These are phyloP conservation scores for Cynaeus angustus DNA, from an alignment of 2,888 invertebrate species.

Conservation along the genomic window DNA sequence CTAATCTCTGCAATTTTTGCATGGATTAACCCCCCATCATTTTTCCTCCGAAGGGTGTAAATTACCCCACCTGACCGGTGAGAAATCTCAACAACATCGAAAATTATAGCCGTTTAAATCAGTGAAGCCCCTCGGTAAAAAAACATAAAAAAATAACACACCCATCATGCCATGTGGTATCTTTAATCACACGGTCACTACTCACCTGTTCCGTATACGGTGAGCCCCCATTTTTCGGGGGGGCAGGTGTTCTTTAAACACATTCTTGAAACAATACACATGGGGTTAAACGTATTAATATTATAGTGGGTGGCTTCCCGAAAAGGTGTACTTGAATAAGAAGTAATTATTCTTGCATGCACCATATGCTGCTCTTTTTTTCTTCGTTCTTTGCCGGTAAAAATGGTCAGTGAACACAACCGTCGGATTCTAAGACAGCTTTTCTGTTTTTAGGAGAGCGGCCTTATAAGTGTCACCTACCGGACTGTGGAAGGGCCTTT, in stretches of 20 bases:
- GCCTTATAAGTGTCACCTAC: constrained; percentile 96
- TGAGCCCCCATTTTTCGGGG: constrained; percentile 34
- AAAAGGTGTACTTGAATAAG: constrained; percentile 45
- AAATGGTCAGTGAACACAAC: neutral
- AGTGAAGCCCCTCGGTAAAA: constrained; percentile 23
- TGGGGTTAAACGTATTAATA: constrained; percentile 45
- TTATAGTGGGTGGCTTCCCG: constrained; percentile 44
- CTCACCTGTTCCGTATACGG: constrained; percentile 40
- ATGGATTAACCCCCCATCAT: neutral
- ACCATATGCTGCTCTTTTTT: constrained; percentile 32
- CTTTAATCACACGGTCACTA: constrained; percentile 47
- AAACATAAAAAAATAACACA: constrained; percentile 21
- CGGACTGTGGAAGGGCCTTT: constrained; percentile 96
- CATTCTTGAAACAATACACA: constrained; percentile 41
- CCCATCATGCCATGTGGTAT: constrained; percentile 41
- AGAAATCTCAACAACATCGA: constrained; percentile 43
- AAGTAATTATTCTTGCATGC: constrained; percentile 45
- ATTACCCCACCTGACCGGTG: constrained; percentile 42
- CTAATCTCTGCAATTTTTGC: constrained; percentile 30
- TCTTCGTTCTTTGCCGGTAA: neutral
- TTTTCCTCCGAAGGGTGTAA: constrained; percentile 25
- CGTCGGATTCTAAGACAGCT: neutral
- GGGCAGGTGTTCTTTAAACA: constrained; percentile 44
- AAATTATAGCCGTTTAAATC: constrained; percentile 47
- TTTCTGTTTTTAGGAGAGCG: constrained; percentile 85